Evolutionary conservation across 2,888 invertebrate genomes (phyloP).

Genomic region (Drosophila setosimentum): DNA sequence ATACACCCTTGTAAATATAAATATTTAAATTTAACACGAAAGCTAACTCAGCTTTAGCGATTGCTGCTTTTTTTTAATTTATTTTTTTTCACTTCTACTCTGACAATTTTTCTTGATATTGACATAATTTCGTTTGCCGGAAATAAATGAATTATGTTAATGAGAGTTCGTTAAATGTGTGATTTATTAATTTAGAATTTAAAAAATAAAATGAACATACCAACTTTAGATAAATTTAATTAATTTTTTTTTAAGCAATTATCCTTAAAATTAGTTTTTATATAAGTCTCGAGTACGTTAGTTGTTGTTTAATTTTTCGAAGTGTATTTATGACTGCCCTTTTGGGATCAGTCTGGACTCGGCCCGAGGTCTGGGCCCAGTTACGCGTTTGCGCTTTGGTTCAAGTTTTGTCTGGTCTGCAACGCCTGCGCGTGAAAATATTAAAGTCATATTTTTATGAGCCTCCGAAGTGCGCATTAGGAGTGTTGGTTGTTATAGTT

Average conservation of each 20-base stretch:
- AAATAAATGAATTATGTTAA: neutral
- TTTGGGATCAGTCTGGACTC: constrained; percentile 27
- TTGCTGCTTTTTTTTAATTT: neutral
- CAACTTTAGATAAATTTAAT: neutral
- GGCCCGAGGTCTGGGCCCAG: constrained; percentile 3
- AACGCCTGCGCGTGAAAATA: constrained; percentile 81
- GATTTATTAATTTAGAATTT: neutral
- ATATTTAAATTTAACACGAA: neutral
- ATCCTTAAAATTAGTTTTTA: neutral
- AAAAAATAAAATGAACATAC: fast-evolving
- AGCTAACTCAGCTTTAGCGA: neutral
- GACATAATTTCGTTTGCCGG: neutral
- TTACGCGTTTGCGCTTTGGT: constrained; percentile 18
- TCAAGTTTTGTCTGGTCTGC: constrained; percentile 40
- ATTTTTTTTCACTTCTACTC: neutral
- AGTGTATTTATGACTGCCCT: constrained; percentile 55
- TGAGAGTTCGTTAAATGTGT: neutral
- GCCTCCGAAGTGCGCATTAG: constrained; percentile 76
- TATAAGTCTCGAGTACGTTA: neutral
- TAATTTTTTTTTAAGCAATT: neutral
- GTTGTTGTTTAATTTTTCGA: constrained; percentile 11
- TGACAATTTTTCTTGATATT: neutral
- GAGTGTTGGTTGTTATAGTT: constrained; percentile 40
- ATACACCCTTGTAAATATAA: neutral
- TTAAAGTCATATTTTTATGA: constrained; percentile 82